phyloP scores from a whole-genome alignment of 1,140 invertebrate species.

The Drosophila punjabiensis region DNA sequence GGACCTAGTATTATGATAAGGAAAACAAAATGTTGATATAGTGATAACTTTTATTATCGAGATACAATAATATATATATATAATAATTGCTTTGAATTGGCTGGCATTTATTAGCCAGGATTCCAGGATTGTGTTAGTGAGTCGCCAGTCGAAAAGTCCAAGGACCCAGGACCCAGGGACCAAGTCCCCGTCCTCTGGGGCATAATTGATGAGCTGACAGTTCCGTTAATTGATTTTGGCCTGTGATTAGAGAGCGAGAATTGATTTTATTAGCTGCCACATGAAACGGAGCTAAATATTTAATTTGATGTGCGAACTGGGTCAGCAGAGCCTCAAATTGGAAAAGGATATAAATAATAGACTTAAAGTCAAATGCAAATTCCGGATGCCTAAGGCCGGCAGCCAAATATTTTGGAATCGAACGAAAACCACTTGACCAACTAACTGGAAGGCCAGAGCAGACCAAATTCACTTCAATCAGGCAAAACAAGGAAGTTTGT shows the following conservation, averaged over 20 bases:
- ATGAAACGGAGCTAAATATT: conserved; percentile 61
- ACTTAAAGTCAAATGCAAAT: conserved; percentile 29
- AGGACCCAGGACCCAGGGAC: background rate
- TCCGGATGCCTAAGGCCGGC: conserved; percentile 15
- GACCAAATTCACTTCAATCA: conserved; percentile 51
- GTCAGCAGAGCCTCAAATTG: conserved; percentile 5
- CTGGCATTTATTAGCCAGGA: too few species aligned
- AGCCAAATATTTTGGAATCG: conserved; percentile 20
- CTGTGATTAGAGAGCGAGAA: conserved; percentile 45
- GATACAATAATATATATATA: too few species aligned
- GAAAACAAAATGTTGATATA: too few species aligned
- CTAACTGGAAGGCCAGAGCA: conserved; percentile 35
- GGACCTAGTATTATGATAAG: conserved; percentile 16
- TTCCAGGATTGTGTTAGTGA: conserved; percentile 59
- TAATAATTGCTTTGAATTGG: too few species aligned
- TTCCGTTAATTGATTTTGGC: conserved; percentile 77
- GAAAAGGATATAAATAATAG: conserved; percentile 14
- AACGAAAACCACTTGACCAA: conserved; percentile 36
- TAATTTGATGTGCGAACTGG: conserved; percentile 47
- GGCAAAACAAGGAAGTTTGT: conserved; percentile 46
- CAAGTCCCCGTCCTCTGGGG: background rate
- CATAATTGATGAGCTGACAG: conserved; percentile 75
- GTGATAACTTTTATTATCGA: too few species aligned
- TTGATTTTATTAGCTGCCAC: conserved; percentile 74
- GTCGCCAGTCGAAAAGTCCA: conserved; percentile 57